phyloP scores from a whole-genome alignment of 2,888 invertebrate species.

The Plagiodera versicolora region DNA sequence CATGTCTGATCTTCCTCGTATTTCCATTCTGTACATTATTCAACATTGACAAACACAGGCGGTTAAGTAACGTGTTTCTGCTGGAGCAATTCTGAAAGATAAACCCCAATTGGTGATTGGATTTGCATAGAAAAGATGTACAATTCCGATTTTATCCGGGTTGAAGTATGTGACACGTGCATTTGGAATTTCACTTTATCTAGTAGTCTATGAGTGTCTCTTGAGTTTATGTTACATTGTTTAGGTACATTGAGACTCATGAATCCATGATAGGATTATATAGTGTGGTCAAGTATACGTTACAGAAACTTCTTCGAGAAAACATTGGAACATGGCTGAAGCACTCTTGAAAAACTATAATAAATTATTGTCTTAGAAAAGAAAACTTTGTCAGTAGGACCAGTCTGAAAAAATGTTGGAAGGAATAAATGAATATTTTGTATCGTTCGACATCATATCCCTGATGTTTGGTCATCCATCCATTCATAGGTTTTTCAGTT shows the following conservation, averaged over 20 bases:
- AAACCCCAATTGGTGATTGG: constrained; percentile 30
- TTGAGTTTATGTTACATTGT: constrained; percentile 18
- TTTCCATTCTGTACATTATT: neutral
- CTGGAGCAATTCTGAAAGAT: constrained; percentile 20
- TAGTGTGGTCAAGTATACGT: too few relatives aligned
- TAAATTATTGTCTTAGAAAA: too few relatives aligned
- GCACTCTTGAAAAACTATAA: too few relatives aligned
- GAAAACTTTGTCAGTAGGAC: too few relatives aligned
- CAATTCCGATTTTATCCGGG: too few relatives aligned
- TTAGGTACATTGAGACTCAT: neutral
- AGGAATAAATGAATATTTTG: too few relatives aligned
- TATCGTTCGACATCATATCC: too few relatives aligned
- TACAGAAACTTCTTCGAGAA: too few relatives aligned
- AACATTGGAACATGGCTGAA: too few relatives aligned
- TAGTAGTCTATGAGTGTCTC: constrained; percentile 21
- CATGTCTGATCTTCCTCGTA: neutral
- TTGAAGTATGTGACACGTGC: constrained; percentile 32
- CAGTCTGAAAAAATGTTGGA: too few relatives aligned
- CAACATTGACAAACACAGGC: neutral
- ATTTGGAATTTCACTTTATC: constrained; percentile 28
- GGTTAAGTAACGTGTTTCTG: neutral
- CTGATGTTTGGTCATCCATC: too few relatives aligned
- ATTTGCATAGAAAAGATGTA: constrained; percentile 39
- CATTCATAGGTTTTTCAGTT: too few relatives aligned
- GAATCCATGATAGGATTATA: neutral